Conservation (phyloP, 2,797 vertebrate genomes). For the Phylloscopus collybita region DNA sequence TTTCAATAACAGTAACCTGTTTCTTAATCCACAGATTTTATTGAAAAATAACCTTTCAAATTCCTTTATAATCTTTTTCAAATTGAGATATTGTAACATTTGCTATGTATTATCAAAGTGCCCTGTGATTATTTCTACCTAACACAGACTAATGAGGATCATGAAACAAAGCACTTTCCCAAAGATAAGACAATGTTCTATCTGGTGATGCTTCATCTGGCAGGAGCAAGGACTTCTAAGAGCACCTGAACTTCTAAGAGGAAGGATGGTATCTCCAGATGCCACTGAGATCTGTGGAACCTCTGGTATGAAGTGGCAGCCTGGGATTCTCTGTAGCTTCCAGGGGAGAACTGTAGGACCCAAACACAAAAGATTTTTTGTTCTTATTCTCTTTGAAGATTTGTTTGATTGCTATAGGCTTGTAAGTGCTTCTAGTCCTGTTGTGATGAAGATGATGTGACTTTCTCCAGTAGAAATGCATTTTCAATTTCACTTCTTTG, state of each 20-base stretch:
- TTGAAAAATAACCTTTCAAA: not conserved
- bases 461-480: not conserved
- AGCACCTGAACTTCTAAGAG: not conserved
- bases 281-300: not conserved
- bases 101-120: not conserved
- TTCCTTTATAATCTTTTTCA: not conserved
- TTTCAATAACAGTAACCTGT: not conserved
- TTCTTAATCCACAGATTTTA: not conserved
- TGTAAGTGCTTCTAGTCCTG: not conserved
- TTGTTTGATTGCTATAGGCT: not conserved
- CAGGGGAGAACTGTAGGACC: not conserved
- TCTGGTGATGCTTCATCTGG: not conserved
- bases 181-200: not conserved
- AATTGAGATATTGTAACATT: not conserved
- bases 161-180: not conserved
- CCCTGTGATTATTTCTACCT: not conserved
- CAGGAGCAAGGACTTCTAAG: not conserved
- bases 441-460: not conserved
- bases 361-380: not conserved
- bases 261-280: not conserved
- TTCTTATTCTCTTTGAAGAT: not conserved
- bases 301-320: not conserved
- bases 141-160: not conserved
- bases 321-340: not conserved
- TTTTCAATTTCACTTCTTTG: not conserved